Evolutionary conservation across 2,113 vertebrate genomes (phyloP).

Genomic region (Eudyptes chrysolophus): DNA sequence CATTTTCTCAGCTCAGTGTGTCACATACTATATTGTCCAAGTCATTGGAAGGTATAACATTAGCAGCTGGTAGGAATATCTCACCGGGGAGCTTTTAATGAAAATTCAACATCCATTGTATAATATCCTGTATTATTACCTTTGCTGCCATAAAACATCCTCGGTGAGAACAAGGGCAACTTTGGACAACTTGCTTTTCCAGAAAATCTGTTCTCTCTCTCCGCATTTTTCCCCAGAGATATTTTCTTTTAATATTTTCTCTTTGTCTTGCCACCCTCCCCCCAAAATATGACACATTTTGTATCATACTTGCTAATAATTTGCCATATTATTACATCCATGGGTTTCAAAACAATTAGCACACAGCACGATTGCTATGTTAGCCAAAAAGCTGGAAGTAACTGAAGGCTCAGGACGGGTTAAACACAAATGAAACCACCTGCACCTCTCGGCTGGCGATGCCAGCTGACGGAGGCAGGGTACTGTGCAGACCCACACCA

Average conservation of each 20-base stretch:
- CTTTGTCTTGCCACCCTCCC: background rate
- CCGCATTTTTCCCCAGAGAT: too few species aligned
- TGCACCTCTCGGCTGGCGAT: too few species aligned
- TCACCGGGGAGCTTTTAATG: background rate
- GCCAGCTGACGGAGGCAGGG: background rate
- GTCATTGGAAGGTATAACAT: background rate
- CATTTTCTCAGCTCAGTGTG: background rate
- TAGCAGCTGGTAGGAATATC: background rate
- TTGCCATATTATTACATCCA: background rate
- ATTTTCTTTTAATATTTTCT: background rate
- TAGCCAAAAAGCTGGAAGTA: background rate
- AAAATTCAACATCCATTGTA: background rate
- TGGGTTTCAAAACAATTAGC: background rate
- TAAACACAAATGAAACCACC: background rate
- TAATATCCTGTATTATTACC: background rate
- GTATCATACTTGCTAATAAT: background rate
- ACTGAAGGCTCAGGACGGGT: background rate
- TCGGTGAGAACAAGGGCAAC: background rate
- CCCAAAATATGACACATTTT: background rate
- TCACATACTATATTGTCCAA: background rate
- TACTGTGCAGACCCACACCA: background rate
- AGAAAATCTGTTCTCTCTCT: background rate
- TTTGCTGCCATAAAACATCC: background rate
- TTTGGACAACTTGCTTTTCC: background rate
- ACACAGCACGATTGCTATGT: rapidly evolving